Percentiles rank a stretch among this genome's conserved stretches.
Evolutionary conservation across 30 jellyfish, hydroid and myxozoan genomes (phyloP).

Genomic region (Clytia hemisphaerica): DNA sequence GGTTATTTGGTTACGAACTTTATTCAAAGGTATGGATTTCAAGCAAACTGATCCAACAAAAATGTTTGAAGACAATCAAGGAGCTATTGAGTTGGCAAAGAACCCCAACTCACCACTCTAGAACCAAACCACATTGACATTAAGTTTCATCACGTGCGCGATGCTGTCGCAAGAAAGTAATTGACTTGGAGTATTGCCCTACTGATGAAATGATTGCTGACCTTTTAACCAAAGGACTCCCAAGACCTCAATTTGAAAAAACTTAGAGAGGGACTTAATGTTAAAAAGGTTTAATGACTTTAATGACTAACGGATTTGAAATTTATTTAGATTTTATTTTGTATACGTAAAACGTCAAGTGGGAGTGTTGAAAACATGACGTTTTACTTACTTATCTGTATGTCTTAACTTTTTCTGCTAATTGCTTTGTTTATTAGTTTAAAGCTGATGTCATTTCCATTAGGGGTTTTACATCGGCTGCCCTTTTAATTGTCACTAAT

Average conservation of each 20-base stretch:
- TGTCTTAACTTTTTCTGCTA: too few species aligned
- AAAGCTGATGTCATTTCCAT: too few species aligned
- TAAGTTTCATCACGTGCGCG: slow-evolving; percentile 19
- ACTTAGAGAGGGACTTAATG: too few species aligned
- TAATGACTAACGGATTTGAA: too few species aligned
- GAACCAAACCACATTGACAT: slow-evolving; percentile 34
- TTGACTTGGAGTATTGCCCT: slow-evolving; percentile 21
- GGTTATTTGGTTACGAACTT: slow-evolving; percentile 21
- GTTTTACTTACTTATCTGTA: too few species aligned
- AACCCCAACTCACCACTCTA: slow-evolving; percentile 15
- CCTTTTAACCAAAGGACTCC: slow-evolving; percentile 26
- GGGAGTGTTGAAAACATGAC: too few species aligned
- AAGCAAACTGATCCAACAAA: not conserved
- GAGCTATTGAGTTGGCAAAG: slow-evolving; percentile 30
- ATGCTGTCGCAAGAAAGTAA: slow-evolving; percentile 1
- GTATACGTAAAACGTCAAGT: too few species aligned
- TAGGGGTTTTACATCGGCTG: too few species aligned
- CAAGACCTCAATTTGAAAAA: slow-evolving; percentile 12
- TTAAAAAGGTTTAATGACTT: too few species aligned
- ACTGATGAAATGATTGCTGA: slow-evolving; percentile 36
- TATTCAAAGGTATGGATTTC: slow-evolving; percentile 18
- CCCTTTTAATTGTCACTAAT: too few species aligned
- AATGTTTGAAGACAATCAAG: slow-evolving; percentile 29
- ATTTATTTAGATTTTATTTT: too few species aligned
- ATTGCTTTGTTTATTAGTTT: too few species aligned